Conservation (phyloP, 2,888 invertebrate species). For the Heteromurus nitidus region DNA sequence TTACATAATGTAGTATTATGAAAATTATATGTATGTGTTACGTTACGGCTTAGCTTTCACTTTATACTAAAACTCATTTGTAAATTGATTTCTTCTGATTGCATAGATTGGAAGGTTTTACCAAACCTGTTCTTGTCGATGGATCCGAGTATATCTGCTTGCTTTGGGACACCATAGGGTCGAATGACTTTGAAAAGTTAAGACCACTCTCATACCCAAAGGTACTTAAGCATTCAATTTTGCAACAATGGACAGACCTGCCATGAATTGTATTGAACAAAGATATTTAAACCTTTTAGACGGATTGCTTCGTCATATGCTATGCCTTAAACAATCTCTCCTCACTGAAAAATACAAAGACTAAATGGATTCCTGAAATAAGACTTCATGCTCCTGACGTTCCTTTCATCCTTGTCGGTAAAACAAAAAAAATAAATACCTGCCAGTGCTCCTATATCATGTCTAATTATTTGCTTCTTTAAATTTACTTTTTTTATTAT, state of each 20-base stretch:
- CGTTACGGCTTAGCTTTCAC: no score
- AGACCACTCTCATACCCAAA: constrained; percentile 63
- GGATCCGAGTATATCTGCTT: constrained; percentile 86
- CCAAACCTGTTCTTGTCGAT: constrained; percentile 84
- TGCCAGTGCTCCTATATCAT: not conserved
- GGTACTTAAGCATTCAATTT: no score
- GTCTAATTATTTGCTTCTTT: no score
- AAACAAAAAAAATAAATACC: not conserved
- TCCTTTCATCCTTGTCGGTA: constrained; percentile 89
- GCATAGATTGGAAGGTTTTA: constrained; percentile 90
- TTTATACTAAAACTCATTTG: no score
- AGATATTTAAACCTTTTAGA: no score
- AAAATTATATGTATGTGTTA: constrained; percentile 11
- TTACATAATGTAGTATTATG: not conserved
- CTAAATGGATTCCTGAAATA: constrained; percentile 92
- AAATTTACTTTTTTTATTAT: not conserved
- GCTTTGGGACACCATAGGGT: constrained; percentile 87
- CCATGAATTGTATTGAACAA: no score
- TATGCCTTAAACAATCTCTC: constrained; percentile 87
- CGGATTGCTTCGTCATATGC: constrained; percentile 90
- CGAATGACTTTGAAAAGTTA: constrained; percentile 61
- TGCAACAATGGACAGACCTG: no score
- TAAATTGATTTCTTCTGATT: not conserved
- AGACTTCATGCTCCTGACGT: constrained; percentile 84
- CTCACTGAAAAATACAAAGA: constrained; percentile 87